A percentile compares a stretch with the other conserved stretches of the same genome.
Evolutionary conservation across 2,797 vertebrate species (phyloP).

Genomic region (Darevskia mixta): DNA sequence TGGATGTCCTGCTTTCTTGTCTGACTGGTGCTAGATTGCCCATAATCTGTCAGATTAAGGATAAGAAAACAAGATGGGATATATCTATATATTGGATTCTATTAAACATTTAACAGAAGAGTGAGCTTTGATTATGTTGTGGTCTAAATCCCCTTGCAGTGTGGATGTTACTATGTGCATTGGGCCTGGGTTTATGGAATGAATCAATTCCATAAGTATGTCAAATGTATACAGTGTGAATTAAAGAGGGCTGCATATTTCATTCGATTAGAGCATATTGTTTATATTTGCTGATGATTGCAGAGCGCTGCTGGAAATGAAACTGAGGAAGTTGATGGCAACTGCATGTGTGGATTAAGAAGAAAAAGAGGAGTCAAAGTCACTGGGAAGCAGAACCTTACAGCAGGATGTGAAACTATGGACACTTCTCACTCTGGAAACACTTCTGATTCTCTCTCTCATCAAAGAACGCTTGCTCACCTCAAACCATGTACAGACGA

Average conservation of each 20-base stretch:
- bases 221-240: neutral
- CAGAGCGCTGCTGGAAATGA: conserved; percentile 79
- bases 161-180: neutral
- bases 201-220: neutral
- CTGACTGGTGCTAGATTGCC: neutral
- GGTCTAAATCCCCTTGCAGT: neutral
- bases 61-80: neutral
- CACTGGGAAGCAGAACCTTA: conserved; percentile 68
- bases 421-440: conserved; percentile 65
- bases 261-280: conserved; percentile 47
- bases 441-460: conserved; percentile 64
- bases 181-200: neutral
- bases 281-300: conserved; percentile 74
- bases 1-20: neutral
- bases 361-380: conserved; percentile 83
- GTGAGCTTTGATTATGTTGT: neutral
- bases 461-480: conserved; percentile 48
- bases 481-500: conserved; percentile 61
- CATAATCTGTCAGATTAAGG: neutral
- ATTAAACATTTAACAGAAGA: neutral
- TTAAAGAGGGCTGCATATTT: conserved; percentile 29
- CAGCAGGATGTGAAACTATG: conserved; percentile 77
- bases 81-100: neutral
- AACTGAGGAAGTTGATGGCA: conserved; percentile 86
- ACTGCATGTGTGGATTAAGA: conserved; percentile 79